Evolutionary conservation across 2,113 vertebrate genomes (phyloP).

Genomic region (Seriola aureovittata): DNA sequence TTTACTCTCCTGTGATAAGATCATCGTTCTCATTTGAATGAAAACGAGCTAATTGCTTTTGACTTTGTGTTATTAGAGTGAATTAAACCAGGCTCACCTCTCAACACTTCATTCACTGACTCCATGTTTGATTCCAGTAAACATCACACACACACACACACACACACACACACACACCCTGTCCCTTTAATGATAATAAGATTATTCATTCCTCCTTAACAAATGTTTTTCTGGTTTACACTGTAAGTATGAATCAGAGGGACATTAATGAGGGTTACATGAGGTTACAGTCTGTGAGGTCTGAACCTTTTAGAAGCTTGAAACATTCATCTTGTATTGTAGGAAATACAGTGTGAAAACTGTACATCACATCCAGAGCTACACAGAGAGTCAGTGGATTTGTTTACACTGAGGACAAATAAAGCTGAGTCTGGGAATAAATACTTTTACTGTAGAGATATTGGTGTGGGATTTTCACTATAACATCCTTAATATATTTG

Average conservation of each 20-base stretch:
- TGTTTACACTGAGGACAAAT: neutral
- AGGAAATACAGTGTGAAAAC: neutral
- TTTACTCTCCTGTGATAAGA: constrained; percentile 17
- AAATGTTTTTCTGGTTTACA: neutral
- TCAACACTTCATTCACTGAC: neutral
- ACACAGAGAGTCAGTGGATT: neutral
- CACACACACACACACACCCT: neutral
- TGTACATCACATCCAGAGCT: too few species aligned
- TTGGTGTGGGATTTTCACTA: too few species aligned
- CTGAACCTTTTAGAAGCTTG: neutral
- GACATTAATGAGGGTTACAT: neutral
- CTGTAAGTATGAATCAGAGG: neutral
- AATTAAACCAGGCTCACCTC: constrained; percentile 34
- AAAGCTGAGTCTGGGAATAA: neutral
- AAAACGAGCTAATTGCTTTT: constrained; percentile 35
- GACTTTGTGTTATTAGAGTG: constrained; percentile 19
- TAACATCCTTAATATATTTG: too few species aligned
- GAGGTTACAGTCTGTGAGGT: neutral
- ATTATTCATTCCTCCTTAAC: neutral
- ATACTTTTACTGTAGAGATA: too few species aligned
- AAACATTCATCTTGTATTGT: neutral
- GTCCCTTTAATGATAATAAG: constrained; percentile 1
- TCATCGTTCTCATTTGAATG: constrained; percentile 27
- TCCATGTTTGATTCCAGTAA: constrained; percentile 21
- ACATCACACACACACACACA: neutral